Conservation (phyloP, 2,888 invertebrate species). For the Chouioia cunea region DNA sequence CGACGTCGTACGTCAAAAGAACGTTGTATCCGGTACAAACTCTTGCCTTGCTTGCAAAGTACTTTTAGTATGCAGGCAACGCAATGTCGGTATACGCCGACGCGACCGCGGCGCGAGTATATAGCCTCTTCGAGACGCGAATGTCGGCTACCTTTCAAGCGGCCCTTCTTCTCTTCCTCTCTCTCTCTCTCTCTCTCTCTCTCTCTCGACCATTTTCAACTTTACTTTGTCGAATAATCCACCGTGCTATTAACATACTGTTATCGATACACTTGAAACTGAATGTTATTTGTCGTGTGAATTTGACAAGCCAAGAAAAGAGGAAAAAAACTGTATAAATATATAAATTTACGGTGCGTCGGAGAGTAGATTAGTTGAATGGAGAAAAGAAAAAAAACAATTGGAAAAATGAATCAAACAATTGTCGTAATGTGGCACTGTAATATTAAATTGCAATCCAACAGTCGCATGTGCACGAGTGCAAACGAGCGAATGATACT, state of each 20-base stretch:
- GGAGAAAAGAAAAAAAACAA: not conserved
- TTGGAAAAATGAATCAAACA: constrained; percentile 21
- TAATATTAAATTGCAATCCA: constrained; percentile 12
- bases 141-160: constrained; percentile 13
- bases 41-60: not conserved
- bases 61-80: constrained; percentile 45
- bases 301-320: too few species aligned
- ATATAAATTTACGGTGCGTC: too few species aligned
- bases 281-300: too few species aligned
- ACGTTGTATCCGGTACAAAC: constrained; percentile 45
- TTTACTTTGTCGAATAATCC: too few species aligned
- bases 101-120: constrained; percentile 17
- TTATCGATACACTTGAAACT: too few species aligned
- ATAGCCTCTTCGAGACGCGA: not conserved
- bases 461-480: not conserved
- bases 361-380: not conserved
- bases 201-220: not conserved
- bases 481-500: constrained; percentile 2
- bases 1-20: constrained; percentile 39
- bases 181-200: not conserved
- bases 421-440: constrained; percentile 18
- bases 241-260: too few species aligned
- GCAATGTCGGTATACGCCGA: constrained; percentile 47
- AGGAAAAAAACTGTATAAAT: too few species aligned
- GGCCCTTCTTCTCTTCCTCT: not conserved